These are phyloP conservation scores for Oryzias javanicus DNA, from an alignment of 2,113 vertebrate genomes.

Conservation along the genomic window DNA sequence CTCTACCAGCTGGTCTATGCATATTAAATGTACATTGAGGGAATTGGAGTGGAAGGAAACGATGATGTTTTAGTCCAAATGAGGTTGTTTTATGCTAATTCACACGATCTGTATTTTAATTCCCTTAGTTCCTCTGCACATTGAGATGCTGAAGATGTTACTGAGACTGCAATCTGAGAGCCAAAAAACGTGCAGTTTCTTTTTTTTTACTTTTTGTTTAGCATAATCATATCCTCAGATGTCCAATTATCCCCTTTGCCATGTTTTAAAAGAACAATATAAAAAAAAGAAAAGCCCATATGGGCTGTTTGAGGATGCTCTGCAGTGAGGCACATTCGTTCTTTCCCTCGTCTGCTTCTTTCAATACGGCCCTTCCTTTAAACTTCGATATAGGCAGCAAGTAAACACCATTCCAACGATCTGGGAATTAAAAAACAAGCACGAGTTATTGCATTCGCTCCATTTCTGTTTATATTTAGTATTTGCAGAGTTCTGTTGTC, in stretches of 20 bases:
- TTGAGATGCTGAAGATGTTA: constrained; percentile 35
- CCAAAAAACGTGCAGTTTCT: constrained; percentile 48
- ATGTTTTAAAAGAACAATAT: constrained; percentile 9
- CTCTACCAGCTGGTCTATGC: constrained; percentile 21
- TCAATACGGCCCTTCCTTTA: constrained; percentile 91
- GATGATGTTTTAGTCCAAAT: constrained; percentile 20
- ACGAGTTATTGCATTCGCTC: neutral
- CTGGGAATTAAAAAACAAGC: constrained; percentile 62
- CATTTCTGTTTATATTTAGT: neutral
- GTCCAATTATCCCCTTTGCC: constrained; percentile 31
- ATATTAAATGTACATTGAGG: constrained; percentile 18
- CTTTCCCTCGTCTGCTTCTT: constrained; percentile 15
- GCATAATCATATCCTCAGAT: constrained; percentile 36
- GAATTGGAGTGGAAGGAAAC: constrained; percentile 34
- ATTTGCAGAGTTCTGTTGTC: constrained; percentile 10
- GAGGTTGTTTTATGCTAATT: constrained; percentile 33
- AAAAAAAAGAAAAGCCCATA: constrained; percentile 50
- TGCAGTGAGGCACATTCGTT: constrained; percentile 19
- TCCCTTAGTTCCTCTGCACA: constrained; percentile 23
- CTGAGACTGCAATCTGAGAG: constrained; percentile 29
- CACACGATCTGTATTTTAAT: constrained; percentile 25
- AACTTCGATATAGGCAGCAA: constrained; percentile 90
- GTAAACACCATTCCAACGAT: constrained; percentile 97
- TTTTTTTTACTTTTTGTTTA: constrained; percentile 30
- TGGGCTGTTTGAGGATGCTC: constrained; percentile 36